Conservation (phyloP, 2,888 invertebrate genomes). For the Cyclophora albipunctata region DNA sequence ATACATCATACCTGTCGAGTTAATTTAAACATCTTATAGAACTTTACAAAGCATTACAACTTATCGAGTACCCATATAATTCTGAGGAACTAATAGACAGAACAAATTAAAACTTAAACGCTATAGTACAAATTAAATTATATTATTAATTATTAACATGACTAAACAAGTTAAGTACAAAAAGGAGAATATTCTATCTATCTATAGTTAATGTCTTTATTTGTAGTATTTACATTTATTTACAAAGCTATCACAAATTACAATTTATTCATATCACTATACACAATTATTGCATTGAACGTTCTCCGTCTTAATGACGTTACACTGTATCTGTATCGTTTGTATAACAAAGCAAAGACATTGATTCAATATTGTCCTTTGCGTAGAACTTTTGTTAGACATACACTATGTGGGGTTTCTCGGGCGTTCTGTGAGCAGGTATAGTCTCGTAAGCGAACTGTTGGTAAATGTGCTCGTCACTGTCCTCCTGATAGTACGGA, state of each 20-base stretch:
- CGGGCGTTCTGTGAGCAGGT: conserved; percentile 69
- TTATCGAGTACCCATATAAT: conserved; percentile 46
- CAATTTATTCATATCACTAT: conserved; percentile 67
- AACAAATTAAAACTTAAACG: conserved; percentile 38
- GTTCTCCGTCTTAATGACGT: conserved; percentile 47
- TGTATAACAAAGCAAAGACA: conserved; percentile 50
- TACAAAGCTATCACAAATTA: conserved; percentile 75
- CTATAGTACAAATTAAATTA: conserved; percentile 33
- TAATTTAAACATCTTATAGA: conserved; percentile 41
- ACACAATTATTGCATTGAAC: conserved; percentile 70
- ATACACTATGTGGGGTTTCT: conserved; percentile 77
- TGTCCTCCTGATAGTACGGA: conserved; percentile 66
- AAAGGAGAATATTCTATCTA: conserved; percentile 46
- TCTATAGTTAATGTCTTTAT: conserved; percentile 51
- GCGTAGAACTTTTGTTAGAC: conserved; percentile 70
- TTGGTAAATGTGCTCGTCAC: conserved; percentile 70
- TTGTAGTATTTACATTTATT: conserved; percentile 61
- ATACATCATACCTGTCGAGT: conserved; percentile 35
- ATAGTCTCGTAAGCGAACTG: conserved; percentile 72
- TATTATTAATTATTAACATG: conserved; percentile 34
- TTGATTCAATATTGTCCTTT: conserved; percentile 58
- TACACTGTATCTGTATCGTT: conserved; percentile 40
- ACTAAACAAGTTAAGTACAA: conserved; percentile 66
- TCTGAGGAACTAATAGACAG: conserved; percentile 54
- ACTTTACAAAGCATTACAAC: conserved; percentile 49